Percentiles rank a stretch among this genome's conserved stretches.
Evolutionary conservation across 2,113 vertebrate genomes (phyloP).

Genomic region (Lycaon pictus): DNA sequence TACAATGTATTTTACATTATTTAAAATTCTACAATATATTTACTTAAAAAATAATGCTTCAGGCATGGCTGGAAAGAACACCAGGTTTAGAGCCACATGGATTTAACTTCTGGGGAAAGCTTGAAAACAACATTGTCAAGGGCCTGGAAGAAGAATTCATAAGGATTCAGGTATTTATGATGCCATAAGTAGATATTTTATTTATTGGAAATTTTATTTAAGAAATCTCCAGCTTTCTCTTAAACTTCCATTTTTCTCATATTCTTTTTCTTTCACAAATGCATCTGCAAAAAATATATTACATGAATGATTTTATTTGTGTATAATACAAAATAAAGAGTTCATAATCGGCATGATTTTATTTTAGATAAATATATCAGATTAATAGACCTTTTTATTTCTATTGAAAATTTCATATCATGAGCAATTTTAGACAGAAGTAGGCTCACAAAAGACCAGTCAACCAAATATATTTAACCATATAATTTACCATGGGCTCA

Average conservation of each 20-base stretch:
- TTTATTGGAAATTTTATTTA: slow-evolving; percentile 7
- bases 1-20: background rate
- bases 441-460: background rate
- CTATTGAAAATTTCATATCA: background rate
- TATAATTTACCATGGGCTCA: background rate
- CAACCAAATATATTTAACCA: background rate
- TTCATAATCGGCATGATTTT: background rate
- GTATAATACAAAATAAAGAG: background rate
- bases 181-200: background rate
- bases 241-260: background rate
- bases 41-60: slow-evolving; percentile 58
- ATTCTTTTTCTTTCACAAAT: background rate
- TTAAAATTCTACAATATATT: background rate
- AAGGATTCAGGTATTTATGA: slow-evolving; percentile 90
- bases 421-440: background rate
- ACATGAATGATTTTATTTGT: background rate
- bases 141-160: slow-evolving; percentile 91
- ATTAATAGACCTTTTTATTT: background rate
- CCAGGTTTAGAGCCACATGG: slow-evolving; percentile 93
- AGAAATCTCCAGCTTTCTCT: background rate
- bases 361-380: background rate
- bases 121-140: slow-evolving; percentile 92
- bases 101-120: slow-evolving; percentile 97
- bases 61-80: slow-evolving; percentile 99
- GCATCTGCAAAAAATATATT: background rate